Evolutionary conservation across 2,113 vertebrate genomes (phyloP).

Genomic region (Ascaphus truei): DNA sequence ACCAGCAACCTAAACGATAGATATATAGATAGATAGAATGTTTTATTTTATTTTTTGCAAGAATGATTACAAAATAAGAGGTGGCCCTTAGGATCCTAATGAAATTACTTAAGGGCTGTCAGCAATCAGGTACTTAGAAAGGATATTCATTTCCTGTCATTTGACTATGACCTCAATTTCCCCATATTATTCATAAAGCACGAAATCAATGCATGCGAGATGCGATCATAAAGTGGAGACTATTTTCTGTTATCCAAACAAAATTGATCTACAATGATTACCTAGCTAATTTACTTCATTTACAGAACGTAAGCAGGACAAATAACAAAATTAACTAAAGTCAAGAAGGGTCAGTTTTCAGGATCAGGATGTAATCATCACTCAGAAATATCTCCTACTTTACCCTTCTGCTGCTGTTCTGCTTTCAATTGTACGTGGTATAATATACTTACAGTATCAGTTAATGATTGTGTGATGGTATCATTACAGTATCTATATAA

Average conservation of each 20-base stretch:
- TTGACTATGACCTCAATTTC: not conserved
- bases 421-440: no score
- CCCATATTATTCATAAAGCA: not conserved
- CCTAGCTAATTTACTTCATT: conserved; percentile 8
- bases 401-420: not conserved
- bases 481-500: no score
- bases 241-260: not conserved
- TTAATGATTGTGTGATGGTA: no score
- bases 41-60: no score
- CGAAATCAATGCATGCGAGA: not conserved
- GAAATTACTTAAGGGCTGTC: no score
- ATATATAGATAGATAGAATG: no score
- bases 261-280: not conserved
- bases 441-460: no score
- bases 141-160: no score
- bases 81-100: no score
- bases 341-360: not conserved
- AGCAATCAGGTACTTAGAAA: no score
- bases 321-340: conserved; percentile 5
- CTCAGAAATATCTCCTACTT: not conserved
- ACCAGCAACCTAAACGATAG: no score
- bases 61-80: no score
- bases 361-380: not conserved
- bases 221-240: not conserved
- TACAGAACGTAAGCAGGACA: conserved; percentile 4